phyloP scores from a whole-genome alignment of 2,113 vertebrate species.

The Strix uralensis region DNA sequence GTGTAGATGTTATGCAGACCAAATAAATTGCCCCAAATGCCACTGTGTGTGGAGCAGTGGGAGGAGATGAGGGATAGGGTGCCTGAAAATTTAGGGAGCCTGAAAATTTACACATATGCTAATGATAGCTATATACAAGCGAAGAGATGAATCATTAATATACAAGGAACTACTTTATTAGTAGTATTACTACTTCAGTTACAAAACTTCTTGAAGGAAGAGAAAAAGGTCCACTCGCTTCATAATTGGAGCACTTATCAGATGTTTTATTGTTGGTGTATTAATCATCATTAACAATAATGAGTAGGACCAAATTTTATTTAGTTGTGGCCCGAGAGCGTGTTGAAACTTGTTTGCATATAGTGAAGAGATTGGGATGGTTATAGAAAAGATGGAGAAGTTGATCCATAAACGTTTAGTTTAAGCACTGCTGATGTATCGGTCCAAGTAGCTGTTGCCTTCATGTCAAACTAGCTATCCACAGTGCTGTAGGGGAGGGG shows the following conservation, averaged over 20 bases:
- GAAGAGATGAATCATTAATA: neutral
- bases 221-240: neutral
- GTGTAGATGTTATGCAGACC: neutral
- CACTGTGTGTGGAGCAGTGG: neutral
- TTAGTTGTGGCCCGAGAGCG: neutral
- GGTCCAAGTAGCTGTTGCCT: neutral
- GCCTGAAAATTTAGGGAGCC: neutral
- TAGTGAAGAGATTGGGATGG: neutral
- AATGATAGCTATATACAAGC: neutral
- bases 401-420: neutral
- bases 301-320: neutral
- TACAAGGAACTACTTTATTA: neutral
- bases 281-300: neutral
- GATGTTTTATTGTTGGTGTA: neutral
- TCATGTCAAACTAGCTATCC: neutral
- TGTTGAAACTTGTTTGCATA: neutral
- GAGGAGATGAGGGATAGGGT: neutral
- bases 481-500: neutral
- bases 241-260: neutral
- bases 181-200: neutral
- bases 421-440: neutral
- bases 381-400: neutral
- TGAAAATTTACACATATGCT: neutral
- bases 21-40: neutral
- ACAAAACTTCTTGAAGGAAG: neutral